Conservation (phyloP, 2,797 vertebrate species). For the Sebastes diaconus region DNA sequence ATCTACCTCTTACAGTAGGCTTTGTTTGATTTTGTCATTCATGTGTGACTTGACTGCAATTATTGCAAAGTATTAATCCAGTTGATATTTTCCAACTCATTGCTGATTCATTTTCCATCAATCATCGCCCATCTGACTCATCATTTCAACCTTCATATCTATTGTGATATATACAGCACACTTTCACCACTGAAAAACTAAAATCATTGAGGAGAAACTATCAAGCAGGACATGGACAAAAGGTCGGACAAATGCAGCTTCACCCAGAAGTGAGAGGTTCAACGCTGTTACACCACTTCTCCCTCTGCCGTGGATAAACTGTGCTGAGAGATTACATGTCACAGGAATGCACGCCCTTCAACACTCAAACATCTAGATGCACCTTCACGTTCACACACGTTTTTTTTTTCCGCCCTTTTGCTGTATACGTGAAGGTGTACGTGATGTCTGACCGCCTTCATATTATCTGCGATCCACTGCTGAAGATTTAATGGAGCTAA, state of each 20-base stretch:
- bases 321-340: constrained; percentile 46
- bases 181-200: not conserved
- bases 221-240: not conserved
- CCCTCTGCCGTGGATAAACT: constrained; percentile 45
- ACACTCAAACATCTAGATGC: constrained; percentile 23
- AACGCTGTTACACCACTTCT: not conserved
- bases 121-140: not conserved
- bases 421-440: not conserved
- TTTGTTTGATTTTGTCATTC: not conserved
- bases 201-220: not conserved
- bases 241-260: not conserved
- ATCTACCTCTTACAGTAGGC: not conserved
- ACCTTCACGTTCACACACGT: not conserved
- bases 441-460: not conserved
- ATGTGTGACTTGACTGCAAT: not conserved
- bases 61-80: not conserved
- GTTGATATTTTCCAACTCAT: not conserved
- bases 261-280: constrained; percentile 14
- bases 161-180: not conserved
- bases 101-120: not conserved
- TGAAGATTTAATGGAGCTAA: constrained; percentile 37
- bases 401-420: not conserved
- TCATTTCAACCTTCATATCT: not conserved
- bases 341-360: constrained; percentile 50
- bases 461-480: not conserved